Conservation (phyloP, 2,113 vertebrate genomes). For the Varanus salvator region DNA sequence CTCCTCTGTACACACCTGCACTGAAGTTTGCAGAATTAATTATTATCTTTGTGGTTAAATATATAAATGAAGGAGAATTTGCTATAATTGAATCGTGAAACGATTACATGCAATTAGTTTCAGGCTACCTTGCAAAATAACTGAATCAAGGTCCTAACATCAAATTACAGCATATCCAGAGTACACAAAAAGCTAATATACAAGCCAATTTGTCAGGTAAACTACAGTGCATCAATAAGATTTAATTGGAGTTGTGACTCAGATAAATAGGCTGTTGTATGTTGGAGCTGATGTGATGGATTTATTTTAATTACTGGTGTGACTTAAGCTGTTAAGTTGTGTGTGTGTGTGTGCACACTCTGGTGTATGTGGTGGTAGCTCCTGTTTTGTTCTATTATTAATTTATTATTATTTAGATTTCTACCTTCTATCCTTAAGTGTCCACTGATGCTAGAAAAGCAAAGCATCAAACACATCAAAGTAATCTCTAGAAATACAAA, state of each 20-base stretch:
- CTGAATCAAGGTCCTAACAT: conserved; percentile 35
- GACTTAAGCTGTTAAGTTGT: background rate
- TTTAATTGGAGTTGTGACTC: conserved; percentile 32
- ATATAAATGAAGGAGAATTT: conserved; percentile 30
- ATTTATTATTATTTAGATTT: conserved; percentile 1
- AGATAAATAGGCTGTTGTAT: conserved; percentile 24
- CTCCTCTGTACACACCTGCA: background rate
- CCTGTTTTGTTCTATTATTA: background rate
- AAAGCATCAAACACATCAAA: background rate
- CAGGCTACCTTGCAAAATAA: conserved; percentile 29
- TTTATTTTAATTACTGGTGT: conserved; percentile 35
- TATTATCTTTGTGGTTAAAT: conserved; percentile 10
- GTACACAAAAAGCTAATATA: conserved; percentile 34
- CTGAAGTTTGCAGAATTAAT: conserved; percentile 20
- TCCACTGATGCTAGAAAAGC: background rate
- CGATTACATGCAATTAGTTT: conserved; percentile 27
- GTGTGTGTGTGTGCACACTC: background rate
- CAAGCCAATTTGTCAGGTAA: conserved; percentile 25
- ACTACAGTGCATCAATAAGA: conserved; percentile 34
- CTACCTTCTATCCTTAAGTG: background rate
- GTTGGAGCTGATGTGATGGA: conserved; percentile 15
- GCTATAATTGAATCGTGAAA: conserved; percentile 39
- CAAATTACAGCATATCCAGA: conserved; percentile 29
- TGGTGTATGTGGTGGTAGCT: background rate
- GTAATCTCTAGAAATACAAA: background rate